Base-by-base conservation (phyloP, 1,140 invertebrate species). In the Catajapyx aquilonaris region DNA sequence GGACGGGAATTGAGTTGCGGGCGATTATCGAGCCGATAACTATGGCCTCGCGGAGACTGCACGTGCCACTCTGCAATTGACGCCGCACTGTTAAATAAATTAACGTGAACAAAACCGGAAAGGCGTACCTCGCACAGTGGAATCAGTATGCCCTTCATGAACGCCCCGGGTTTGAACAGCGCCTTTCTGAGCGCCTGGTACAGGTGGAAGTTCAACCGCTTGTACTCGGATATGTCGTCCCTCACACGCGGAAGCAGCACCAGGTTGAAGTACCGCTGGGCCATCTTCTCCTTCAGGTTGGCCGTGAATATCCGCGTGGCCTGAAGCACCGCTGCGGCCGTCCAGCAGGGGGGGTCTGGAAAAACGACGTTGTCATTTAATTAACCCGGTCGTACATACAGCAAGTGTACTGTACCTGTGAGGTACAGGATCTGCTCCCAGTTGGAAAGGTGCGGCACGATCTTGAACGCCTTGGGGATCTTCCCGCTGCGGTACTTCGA, bases 391-490 rank as follows among this genome's bases (percentile, higher is more conserved):
- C 59, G 64, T n/a, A 56, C 21, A 19, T 46, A 53, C 35, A 43
- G 48, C n/a, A 48, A 17, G 20, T 37, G 22, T 30, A 2, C n/a
- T 31, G 22, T 47, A 65, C 64, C 56, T 21, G 81, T 88, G 17
- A 95, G 65, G 45, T 84, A 81, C 5, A 96, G 55, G 44, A 94
- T 76, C 61, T 93, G 86, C 57, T 98, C 91, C 94, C 94, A 98
- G 58, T 97, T 96, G 36, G 67, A 64, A 20, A 96, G 62, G 51
- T 71, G 76, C 10, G 94, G 93, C 41, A 98, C 74, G 44, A 94
- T 76, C 66, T 98, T 98, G 54, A 99, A 97, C 7, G 91, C 88
- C 57, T 98, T 97, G 0, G 94, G 94, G 22, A 98, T 57, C 62
- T 93, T 94, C 11, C 94, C 94, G 60, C 81, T 88, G 36, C 93